A percentile compares a stretch with the other conserved stretches of the same genome.
Conservation (phyloP, 2,113 vertebrate species). For the Nothobranchius furzeri region DNA sequence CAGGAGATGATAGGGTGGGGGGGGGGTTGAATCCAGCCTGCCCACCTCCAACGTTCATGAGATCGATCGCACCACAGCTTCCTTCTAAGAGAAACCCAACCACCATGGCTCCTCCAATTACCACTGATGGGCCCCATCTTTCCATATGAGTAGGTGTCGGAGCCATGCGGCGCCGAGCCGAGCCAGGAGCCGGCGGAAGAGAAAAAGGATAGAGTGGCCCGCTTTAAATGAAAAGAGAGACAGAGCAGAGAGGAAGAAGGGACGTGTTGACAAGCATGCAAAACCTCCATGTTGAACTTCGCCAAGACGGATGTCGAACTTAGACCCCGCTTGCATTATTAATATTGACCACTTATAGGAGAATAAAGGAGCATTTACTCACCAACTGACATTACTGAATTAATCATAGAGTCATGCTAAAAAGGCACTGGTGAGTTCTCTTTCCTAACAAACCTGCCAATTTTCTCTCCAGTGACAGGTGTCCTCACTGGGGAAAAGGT, state of each 20-base stretch:
- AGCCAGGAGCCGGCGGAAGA: constrained; percentile 10
- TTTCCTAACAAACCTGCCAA: constrained; percentile 68
- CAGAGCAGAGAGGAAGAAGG: constrained; percentile 34
- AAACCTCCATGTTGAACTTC: constrained; percentile 61
- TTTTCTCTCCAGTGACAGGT: constrained; percentile 73
- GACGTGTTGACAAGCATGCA: constrained; percentile 53
- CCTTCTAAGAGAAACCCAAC: constrained; percentile 57
- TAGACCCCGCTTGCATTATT: constrained; percentile 73
- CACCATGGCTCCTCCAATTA: constrained; percentile 70
- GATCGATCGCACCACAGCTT: constrained; percentile 59
- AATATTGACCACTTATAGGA: constrained; percentile 72
- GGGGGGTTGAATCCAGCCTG: constrained; percentile 38
- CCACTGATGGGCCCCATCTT: constrained; percentile 66
- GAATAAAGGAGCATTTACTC: constrained; percentile 78
- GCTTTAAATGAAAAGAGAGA: constrained; percentile 23
- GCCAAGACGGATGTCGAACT: constrained; percentile 72
- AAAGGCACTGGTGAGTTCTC: constrained; percentile 55
- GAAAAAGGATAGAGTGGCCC: constrained; percentile 23
- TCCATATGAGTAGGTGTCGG: constrained; percentile 48
- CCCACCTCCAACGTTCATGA: constrained; percentile 42
- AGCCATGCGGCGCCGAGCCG: constrained; percentile 42
- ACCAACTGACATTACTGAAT: constrained; percentile 72
- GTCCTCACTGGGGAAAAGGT: constrained; percentile 46
- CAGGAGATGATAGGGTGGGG: constrained; percentile 24
- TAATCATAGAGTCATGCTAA: constrained; percentile 69